Evolutionary conservation across 35 echinoderm and acorn worm species (phyloP).

Genomic region (Ophiothrix spiculata): DNA sequence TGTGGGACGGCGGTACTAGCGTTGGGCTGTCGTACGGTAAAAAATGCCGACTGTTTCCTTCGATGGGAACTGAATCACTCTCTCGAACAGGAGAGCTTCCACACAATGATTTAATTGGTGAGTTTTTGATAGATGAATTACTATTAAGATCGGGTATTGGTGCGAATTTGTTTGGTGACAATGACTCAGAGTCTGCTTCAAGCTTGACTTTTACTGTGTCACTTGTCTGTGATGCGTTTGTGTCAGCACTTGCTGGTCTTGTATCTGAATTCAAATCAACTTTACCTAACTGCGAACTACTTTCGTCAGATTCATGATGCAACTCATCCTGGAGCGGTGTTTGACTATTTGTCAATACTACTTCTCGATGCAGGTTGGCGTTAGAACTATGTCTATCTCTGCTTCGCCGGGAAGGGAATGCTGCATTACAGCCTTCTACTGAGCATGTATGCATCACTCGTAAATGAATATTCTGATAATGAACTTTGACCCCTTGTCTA

Average conservation of each 20-base stretch:
- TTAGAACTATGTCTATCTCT: constrained; percentile 39
- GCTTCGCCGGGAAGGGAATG: constrained; percentile 34
- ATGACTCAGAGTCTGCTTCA: background rate
- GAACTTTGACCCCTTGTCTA: constrained; percentile 31
- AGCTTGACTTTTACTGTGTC: background rate
- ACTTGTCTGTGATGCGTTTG: background rate
- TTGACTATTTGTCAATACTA: background rate
- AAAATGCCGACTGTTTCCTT: background rate
- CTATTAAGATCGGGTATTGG: too few species aligned
- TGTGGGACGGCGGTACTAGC: background rate
- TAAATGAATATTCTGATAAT: constrained; percentile 48
- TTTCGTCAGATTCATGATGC: background rate
- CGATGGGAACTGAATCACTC: background rate
- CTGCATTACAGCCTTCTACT: constrained; percentile 28
- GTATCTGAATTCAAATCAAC: background rate
- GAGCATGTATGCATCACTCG: constrained; percentile 41
- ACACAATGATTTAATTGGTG: too few species aligned
- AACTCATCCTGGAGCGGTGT: background rate
- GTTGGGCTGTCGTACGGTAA: background rate
- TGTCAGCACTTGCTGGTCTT: background rate
- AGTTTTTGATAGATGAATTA: too few species aligned
- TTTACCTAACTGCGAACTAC: background rate
- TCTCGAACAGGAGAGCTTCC: too few species aligned
- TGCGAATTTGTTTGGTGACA: too few species aligned
- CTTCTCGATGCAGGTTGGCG: constrained; percentile 30